Evolutionary conservation across 2,113 vertebrate species (phyloP).

Genomic region (Sander lucioperca): DNA sequence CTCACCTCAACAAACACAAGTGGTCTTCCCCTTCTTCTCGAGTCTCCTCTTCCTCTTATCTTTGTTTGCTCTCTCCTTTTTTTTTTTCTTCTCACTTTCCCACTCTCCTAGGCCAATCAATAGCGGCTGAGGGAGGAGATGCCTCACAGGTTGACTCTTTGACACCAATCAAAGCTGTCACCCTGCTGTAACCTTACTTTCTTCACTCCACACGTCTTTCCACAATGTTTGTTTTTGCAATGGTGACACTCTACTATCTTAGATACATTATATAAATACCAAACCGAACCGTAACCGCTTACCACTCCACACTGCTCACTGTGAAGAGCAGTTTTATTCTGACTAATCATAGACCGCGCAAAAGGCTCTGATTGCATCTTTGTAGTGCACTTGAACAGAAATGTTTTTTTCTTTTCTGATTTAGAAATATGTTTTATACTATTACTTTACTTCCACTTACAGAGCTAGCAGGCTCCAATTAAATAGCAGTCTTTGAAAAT

Average conservation of each 20-base stretch:
- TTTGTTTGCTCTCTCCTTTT: neutral
- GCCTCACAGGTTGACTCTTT: conserved; percentile 45
- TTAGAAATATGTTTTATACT: conserved; percentile 3
- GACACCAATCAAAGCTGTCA: conserved; percentile 48
- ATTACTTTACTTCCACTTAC: neutral
- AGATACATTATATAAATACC: neutral
- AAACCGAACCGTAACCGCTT: neutral
- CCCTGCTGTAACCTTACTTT: neutral
- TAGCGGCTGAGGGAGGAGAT: conserved; percentile 34
- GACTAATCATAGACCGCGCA: neutral
- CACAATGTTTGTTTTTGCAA: neutral
- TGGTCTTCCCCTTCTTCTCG: conserved; percentile 6
- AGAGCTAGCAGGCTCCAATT: neutral
- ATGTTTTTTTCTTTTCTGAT: neutral
- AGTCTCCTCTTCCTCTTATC: conserved; percentile 29
- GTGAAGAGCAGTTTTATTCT: neutral
- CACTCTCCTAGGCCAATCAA: conserved; percentile 40
- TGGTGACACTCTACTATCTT: conserved; percentile 8
- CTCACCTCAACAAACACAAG: conserved; percentile 29
- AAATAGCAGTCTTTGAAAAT: conserved; percentile 12
- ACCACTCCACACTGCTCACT: neutral
- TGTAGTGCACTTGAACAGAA: conserved; percentile 4
- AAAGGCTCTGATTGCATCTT: neutral
- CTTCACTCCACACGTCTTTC: neutral
- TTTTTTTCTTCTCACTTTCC: neutral